Conservation (phyloP, 2,888 invertebrate species). For the Zonitis immaculata region DNA sequence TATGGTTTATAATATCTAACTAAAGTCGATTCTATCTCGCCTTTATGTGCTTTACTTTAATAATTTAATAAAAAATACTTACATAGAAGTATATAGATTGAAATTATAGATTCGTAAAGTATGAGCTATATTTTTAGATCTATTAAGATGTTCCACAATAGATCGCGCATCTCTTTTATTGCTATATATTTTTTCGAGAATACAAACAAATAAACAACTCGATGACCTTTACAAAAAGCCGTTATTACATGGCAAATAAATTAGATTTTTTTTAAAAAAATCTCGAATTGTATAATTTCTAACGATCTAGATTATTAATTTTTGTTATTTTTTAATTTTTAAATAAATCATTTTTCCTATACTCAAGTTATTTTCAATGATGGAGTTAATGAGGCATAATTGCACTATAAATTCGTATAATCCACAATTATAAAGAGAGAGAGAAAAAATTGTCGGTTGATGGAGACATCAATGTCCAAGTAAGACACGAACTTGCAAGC, state of each 20-base stretch:
- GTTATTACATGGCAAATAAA: not conserved
- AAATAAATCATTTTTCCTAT: too few relatives aligned
- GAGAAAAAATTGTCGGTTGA: constrained; percentile 29
- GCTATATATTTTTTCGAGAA: not conserved
- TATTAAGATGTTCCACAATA: constrained; percentile 9
- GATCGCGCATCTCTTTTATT: not conserved
- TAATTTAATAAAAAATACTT: too few relatives aligned
- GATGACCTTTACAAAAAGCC: not conserved
- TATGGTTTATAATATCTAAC: too few relatives aligned
- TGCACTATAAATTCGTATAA: constrained; percentile 25
- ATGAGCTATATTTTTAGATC: constrained; percentile 11
- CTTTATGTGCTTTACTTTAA: constrained; percentile 33
- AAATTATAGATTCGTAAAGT: constrained; percentile 24
- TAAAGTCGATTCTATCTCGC: constrained; percentile 30
- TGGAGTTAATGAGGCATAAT: constrained; percentile 16
- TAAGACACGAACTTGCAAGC: constrained; percentile 39
- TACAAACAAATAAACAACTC: not conserved
- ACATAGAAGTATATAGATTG: constrained; percentile 34
- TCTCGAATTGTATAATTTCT: too few relatives aligned
- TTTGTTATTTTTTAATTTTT: too few relatives aligned
- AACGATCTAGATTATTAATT: too few relatives aligned
- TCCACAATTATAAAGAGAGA: not conserved
- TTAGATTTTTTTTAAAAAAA: too few relatives aligned
- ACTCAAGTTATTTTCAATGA: too few relatives aligned
- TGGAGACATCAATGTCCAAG: constrained; percentile 42